These are phyloP conservation scores for Chiroxiphia lanceolata DNA, from an alignment of 2,797 vertebrate species.

Conservation along the genomic window DNA sequence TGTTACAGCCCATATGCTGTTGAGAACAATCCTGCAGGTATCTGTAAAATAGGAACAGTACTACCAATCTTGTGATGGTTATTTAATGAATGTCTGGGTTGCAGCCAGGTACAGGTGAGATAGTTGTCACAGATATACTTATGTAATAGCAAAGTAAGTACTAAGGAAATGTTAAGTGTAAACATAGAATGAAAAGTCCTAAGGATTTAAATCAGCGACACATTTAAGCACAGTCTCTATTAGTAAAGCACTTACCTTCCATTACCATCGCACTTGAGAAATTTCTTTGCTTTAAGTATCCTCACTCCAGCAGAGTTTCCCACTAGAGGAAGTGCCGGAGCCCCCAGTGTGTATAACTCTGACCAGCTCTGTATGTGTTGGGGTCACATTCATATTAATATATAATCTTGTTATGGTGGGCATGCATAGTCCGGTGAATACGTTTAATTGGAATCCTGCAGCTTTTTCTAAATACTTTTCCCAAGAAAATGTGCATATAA, in stretches of 20 bases:
- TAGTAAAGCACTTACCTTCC: neutral
- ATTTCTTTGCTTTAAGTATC: neutral
- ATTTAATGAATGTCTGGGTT: neutral
- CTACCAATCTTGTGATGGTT: neutral
- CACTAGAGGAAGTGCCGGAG: neutral
- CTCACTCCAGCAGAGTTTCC: neutral
- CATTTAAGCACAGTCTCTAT: neutral
- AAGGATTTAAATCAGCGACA: neutral
- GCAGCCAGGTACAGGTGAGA: neutral
- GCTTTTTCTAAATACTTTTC: constrained; percentile 21
- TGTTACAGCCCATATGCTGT: neutral
- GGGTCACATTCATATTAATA: neutral
- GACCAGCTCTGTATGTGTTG: neutral
- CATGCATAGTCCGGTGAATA: neutral
- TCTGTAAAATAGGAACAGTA: neutral
- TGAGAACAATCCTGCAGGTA: neutral
- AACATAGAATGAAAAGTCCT: neutral
- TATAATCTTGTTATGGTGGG: neutral
- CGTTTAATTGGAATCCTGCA: constrained; percentile 42
- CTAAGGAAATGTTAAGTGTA: neutral
- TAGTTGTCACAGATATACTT: neutral
- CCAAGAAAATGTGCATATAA: neutral
- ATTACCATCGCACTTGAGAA: neutral
- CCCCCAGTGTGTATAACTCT: neutral
- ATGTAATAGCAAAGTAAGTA: neutral